Evolutionary conservation across 2,797 vertebrate species (phyloP), one percentile per base, ranked within the genome.

Genomic region (Streptopelia turtur): DNA sequence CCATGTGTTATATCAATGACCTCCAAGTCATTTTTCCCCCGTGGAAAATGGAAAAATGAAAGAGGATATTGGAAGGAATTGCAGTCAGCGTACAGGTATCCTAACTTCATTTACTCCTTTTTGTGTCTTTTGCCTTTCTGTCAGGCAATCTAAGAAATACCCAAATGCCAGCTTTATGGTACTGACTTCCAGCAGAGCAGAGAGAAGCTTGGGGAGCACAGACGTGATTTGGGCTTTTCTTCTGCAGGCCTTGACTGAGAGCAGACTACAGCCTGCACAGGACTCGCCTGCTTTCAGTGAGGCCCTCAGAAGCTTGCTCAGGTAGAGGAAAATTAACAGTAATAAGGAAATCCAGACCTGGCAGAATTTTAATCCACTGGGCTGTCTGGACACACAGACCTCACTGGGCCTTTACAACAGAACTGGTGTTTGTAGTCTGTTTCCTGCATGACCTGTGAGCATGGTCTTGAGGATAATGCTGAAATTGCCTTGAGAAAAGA

Each of bases 241-340:
- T 55, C 33, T 65, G 69, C 61, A 90, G n/a, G 81, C 17, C 21
- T 83, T 0, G 0, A 45, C 50, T 65, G 28, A 86, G 25, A 84
- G n/a, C 25, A 59, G 8, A 8, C 4, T 47, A 11, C 50, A 53
- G 33, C 10, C 37, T 27, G 14, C 0, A 0, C 25, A 5, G 6
- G 65, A 56, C 61, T 47, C 81, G 14, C 43, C 24, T 60, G 41
- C 61, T 75, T 37, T n/a, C 24, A 70, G n/a, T 24, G 52, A 90
- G 59, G 41, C 30, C 83, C 37, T 83, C 41, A 78, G 68, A 72
- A 72, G 31, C 28, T 63, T 23, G 3, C 25, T 28, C 63, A 69
- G 21, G 17, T 25, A 91, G 6, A 75, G 27, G 76, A 70, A 76
- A 12, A 37, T 60, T 77, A 85, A n/a, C 6, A 2, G 30, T 13